Percentiles rank a stretch among this genome's conserved stretches.
Evolutionary conservation across 2,113 vertebrate species (phyloP).

Genomic region (Takifugu bimaculatus): DNA sequence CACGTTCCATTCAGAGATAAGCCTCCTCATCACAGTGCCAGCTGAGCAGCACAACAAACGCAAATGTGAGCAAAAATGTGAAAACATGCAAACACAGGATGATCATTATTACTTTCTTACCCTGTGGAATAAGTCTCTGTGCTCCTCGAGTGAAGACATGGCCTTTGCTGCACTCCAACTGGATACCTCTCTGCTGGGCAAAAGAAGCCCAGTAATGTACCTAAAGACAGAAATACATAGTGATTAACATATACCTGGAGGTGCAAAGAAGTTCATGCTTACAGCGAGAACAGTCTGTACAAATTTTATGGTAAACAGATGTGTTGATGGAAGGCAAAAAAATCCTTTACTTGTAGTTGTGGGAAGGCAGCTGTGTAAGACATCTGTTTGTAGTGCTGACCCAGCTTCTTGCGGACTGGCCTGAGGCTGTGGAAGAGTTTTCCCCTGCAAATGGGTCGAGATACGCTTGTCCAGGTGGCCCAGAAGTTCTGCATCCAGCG

Average conservation of each 20-base stretch:
- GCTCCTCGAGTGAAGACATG: conserved; percentile 91
- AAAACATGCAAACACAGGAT: background rate
- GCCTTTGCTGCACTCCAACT: conserved; percentile 91
- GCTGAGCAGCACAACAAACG: conserved; percentile 67
- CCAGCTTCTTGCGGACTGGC: conserved; percentile 90
- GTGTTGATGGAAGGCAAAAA: background rate
- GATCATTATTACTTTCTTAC: conserved; percentile 56
- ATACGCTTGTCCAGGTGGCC: conserved; percentile 94
- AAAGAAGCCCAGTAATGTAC: conserved; percentile 99
- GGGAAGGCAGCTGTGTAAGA: conserved; percentile 92
- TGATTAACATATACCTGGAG: conserved; percentile 2
- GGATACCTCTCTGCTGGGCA: conserved; percentile 93
- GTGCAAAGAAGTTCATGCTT: background rate
- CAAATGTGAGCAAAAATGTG: background rate
- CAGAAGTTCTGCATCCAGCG: conserved; percentile 99
- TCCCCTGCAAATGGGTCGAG: conserved; percentile 92
- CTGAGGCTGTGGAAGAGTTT: conserved; percentile 92
- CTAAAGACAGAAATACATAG: conserved; percentile 57
- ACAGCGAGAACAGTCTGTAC: conserved; percentile 2
- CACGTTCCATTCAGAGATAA: conserved; percentile 97
- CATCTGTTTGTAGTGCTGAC: conserved; percentile 96
- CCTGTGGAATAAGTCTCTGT: conserved; percentile 93
- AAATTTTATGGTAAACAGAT: background rate
- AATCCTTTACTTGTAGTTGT: conserved; percentile 80
- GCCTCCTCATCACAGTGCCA: conserved; percentile 94